Evolutionary conservation across 2,797 vertebrate species (phyloP).

Genomic region (Alfaro cultratus): DNA sequence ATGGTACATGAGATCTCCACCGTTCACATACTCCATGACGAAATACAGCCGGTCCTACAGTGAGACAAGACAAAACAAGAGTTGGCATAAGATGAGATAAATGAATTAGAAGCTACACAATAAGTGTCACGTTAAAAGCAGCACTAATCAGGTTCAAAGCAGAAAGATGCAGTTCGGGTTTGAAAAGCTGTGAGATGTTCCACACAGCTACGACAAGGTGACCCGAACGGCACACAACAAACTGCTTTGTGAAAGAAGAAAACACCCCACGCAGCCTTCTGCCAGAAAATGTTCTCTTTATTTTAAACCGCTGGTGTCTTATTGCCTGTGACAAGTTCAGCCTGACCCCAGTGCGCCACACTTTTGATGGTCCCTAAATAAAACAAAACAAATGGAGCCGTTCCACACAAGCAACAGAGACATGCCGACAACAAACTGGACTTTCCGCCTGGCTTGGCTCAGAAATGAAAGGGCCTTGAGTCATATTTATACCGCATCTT

Average conservation of each 20-base stretch:
- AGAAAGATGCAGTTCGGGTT: slow-evolving; percentile 6
- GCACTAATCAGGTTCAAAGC: background rate
- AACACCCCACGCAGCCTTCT: slow-evolving; percentile 49
- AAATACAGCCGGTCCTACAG: slow-evolving; percentile 96
- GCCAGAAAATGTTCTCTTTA: slow-evolving; percentile 56
- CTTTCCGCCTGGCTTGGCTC: slow-evolving; percentile 17
- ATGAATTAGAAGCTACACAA: background rate
- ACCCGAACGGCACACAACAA: slow-evolving; percentile 57
- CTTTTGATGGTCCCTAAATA: slow-evolving; percentile 28
- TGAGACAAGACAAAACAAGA: slow-evolving; percentile 3
- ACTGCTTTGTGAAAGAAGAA: slow-evolving; percentile 42
- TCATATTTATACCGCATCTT: slow-evolving; percentile 1
- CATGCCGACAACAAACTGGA: slow-evolving; percentile 11
- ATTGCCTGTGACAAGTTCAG: slow-evolving; percentile 45
- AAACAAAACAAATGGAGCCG: slow-evolving; percentile 25
- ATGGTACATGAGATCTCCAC: slow-evolving; percentile 95
- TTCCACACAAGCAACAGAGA: slow-evolving; percentile 18
- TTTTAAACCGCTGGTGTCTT: slow-evolving; percentile 33
- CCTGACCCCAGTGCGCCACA: slow-evolving; percentile 26
- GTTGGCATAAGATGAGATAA: background rate
- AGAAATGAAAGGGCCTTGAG: background rate
- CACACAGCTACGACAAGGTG: slow-evolving; percentile 57
- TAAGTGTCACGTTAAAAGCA: background rate
- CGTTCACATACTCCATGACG: slow-evolving; percentile 97
- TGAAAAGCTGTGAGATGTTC: slow-evolving; percentile 34